A percentile compares a stretch with the other conserved stretches of the same genome.
phyloP scores from a whole-genome alignment of 1,140 invertebrate species.

The Tyrophagus putrescentiae region DNA sequence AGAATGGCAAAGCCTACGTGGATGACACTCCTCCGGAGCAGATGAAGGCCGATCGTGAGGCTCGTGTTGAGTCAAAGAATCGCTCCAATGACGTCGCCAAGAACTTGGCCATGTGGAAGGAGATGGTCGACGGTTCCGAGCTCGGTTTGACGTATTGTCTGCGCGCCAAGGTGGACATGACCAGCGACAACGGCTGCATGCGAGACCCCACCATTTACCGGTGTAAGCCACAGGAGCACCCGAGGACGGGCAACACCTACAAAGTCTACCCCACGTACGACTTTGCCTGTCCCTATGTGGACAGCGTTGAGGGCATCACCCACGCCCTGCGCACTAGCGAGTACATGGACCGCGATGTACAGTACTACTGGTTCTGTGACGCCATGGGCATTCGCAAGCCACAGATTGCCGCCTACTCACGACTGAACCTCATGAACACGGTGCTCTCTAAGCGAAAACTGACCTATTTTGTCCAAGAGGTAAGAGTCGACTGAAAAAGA shows the following conservation, averaged over 20 bases:
- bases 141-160: constrained; percentile 74
- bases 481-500: no score
- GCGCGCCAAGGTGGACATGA: constrained; percentile 94
- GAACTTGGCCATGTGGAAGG: constrained; percentile 79
- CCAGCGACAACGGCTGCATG: constrained; percentile 86
- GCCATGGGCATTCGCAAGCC: constrained; percentile 70
- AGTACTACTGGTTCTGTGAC: constrained; percentile 93
- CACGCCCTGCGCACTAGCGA: constrained; percentile 94
- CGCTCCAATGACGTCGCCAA: constrained; percentile 64
- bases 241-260: constrained; percentile 81
- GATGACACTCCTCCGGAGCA: constrained; percentile 85
- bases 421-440: constrained; percentile 92
- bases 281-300: constrained; percentile 98
- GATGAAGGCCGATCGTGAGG: constrained; percentile 89
- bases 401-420: constrained; percentile 86
- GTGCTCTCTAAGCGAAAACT: constrained; percentile 92
- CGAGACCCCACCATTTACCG: constrained; percentile 98
- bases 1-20: constrained; percentile 77
- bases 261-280: constrained; percentile 99
- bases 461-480: constrained; percentile 90
- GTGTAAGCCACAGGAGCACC: constrained; percentile 90
- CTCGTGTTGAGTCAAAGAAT: constrained; percentile 68
- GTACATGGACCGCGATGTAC: constrained; percentile 92
- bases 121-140: constrained; percentile 77
- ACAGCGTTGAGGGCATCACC: constrained; percentile 89